Base-by-base conservation (phyloP, 2,888 invertebrate genomes). In the Trachelus tabidus region DNA sequence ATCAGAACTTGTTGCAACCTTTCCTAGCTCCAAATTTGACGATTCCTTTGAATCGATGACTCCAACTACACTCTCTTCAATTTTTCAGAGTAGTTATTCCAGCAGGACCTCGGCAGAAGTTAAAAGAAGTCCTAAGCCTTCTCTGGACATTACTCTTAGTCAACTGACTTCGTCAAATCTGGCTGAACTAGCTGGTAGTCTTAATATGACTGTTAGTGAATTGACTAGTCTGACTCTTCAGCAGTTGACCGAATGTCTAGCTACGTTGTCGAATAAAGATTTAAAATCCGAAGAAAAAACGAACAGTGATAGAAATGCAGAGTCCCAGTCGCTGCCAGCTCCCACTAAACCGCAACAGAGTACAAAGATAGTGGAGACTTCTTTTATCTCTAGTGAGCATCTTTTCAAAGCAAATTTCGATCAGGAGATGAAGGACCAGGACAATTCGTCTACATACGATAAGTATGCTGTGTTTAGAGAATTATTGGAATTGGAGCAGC, bases 391-490 rank as follows among this genome's bases (percentile, higher is more conserved):
- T 3, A 79, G 80, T 0, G 90, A 88, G 80, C 94, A 94, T 34
- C 92, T 94, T 11, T 96, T 96, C 85, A 94, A 95, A 12, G 94
- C 95, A 0, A 95, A 94, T 86, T 95, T 95, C 86, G 95, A 94
- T 71, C 94, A 94, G 71, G 89, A 89, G n/a, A 82, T 87, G 0
- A 83, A 89, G 31, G 80, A 83, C 78, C 91, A 93, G 88, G 92
- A 92, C 0, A 94, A 94, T 79, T 56, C 23, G 23, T 92, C 94
- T 0, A 91, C 94, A 0, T 96, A 95, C 87, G 97, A 97, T 89
- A 94, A 96, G 84, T 98, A 98, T 90, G 97, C 97, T 0, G 97
- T 96, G 0, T 97, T 98, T 87, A 93, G 97, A 81, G 97, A 98
- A 92, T 88, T 95, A 71, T 94, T 97, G 84, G 95, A 97, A 84